These are phyloP conservation scores for Leptoclinus maculatus DNA, from an alignment of 2,797 vertebrate species.

Conservation along the genomic window DNA sequence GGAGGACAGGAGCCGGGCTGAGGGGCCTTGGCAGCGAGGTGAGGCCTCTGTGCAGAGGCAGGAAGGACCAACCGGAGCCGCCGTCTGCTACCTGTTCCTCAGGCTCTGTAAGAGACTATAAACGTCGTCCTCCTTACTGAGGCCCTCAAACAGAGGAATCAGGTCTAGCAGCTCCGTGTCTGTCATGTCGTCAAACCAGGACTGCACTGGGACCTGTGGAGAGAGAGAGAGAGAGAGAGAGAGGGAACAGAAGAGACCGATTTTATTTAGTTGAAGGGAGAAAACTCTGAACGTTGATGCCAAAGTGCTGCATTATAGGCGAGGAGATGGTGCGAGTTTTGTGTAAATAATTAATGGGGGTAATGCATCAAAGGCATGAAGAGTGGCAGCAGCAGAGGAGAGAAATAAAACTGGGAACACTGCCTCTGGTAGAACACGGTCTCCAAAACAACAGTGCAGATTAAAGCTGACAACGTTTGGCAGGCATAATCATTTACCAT, in stretches of 20 bases:
- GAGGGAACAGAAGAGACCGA: neutral
- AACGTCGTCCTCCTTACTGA: constrained; percentile 93
- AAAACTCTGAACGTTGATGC: constrained; percentile 14
- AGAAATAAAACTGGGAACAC: constrained; percentile 37
- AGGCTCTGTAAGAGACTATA: constrained; percentile 93
- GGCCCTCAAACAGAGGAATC: constrained; percentile 94
- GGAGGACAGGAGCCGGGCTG: constrained; percentile 30
- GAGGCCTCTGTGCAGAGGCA: constrained; percentile 42
- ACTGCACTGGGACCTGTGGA: constrained; percentile 96
- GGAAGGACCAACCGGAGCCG: constrained; percentile 30
- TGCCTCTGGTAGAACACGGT: constrained; percentile 15
- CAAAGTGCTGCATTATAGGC: constrained; percentile 52
- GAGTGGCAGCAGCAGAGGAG: constrained; percentile 54
- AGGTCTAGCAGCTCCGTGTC: constrained; percentile 98
- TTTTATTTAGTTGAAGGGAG: constrained; percentile 15
- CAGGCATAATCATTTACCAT: constrained; percentile 33
- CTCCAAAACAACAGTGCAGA: constrained; percentile 31
- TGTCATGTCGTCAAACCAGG: constrained; percentile 98
- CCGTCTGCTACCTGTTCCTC: constrained; percentile 85
- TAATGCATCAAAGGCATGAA: constrained; percentile 64
- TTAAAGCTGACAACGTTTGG: constrained; percentile 17
- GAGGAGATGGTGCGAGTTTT: constrained; percentile 45
- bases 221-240: neutral
- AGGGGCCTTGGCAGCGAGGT: constrained; percentile 37
- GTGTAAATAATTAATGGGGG: constrained; percentile 71